A percentile compares a stretch with the other conserved stretches of the same genome.
Evolutionary conservation across 2,888 invertebrate species (phyloP).

Genomic region (Parnassius mnemosyne): DNA sequence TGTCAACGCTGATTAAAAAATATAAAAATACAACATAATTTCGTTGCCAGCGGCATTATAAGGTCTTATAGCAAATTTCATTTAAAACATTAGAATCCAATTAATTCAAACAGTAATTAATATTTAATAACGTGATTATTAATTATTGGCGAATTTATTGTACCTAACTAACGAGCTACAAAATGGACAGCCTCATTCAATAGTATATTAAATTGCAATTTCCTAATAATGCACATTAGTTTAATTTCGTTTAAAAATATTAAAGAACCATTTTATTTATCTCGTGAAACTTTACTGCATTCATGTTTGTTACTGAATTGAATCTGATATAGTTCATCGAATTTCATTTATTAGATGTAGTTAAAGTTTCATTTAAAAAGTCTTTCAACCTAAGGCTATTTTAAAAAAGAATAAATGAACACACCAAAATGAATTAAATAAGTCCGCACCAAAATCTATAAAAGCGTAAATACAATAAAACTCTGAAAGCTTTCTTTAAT

Average conservation of each 20-base stretch:
- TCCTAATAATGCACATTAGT: not conserved
- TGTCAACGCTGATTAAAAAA: too few species aligned
- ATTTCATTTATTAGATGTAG: conserved; percentile 14
- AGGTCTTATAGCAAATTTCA: too few species aligned
- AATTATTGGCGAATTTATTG: not conserved
- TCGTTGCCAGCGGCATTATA: too few species aligned
- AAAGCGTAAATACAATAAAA: conserved; percentile 50
- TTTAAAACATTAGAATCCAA: too few species aligned
- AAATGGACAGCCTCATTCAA: not conserved
- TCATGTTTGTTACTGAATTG: not conserved
- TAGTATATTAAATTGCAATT: not conserved
- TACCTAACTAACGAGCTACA: not conserved
- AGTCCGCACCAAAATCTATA: conserved; percentile 47
- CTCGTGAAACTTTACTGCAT: too few species aligned
- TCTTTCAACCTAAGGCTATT: conserved; percentile 22
- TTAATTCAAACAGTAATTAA: too few species aligned
- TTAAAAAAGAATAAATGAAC: too few species aligned
- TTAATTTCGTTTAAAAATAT: not conserved
- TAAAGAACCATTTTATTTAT: not conserved
- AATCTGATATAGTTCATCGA: conserved; percentile 6
- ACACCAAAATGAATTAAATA: conserved; percentile 41
- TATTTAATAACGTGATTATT: too few species aligned
- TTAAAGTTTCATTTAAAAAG: conserved; percentile 25
- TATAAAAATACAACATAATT: too few species aligned
- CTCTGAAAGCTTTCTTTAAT: conserved; percentile 37